These are phyloP conservation scores for Troides oblongomaculatus DNA, from an alignment of 2,888 invertebrate genomes.

Conservation along the genomic window DNA sequence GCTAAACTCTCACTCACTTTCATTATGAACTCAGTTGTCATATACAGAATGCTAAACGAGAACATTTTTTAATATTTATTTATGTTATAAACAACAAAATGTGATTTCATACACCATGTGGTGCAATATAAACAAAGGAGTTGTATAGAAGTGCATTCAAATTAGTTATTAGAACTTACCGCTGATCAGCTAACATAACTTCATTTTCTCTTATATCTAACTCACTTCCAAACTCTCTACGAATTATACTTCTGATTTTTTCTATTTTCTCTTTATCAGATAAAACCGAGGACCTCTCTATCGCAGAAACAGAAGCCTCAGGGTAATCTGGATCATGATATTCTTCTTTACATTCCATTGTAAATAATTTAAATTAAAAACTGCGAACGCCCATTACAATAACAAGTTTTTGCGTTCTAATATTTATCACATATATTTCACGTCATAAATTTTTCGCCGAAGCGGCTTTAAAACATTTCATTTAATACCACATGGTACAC, in stretches of 20 bases:
- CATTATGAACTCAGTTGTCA: no score
- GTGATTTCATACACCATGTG: no score
- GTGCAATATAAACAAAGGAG: no score
- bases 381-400: conserved; percentile 49
- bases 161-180: conserved; percentile 58
- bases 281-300: conserved; percentile 46
- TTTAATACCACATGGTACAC: conserved; percentile 32
- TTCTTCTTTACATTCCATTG: conserved; percentile 72
- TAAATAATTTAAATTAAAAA: conserved; percentile 45
- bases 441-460: conserved; percentile 33
- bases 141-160: no score
- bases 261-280: conserved; percentile 66
- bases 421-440: conserved; percentile 32
- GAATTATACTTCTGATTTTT: conserved; percentile 82
- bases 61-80: no score
- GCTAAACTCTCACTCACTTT: no score
- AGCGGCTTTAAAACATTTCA: conserved; percentile 33
- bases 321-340: conserved; percentile 82
- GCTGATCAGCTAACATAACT: conserved; percentile 84
- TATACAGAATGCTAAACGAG: no score
- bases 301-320: conserved; percentile 47
- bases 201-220: conserved; percentile 85
- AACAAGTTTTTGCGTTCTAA: conserved; percentile 30
- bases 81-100: no score
- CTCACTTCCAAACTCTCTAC: conserved; percentile 86